These are phyloP conservation scores for Struthio camelus DNA, from an alignment of 2,113 vertebrate genomes.

Conservation along the genomic window DNA sequence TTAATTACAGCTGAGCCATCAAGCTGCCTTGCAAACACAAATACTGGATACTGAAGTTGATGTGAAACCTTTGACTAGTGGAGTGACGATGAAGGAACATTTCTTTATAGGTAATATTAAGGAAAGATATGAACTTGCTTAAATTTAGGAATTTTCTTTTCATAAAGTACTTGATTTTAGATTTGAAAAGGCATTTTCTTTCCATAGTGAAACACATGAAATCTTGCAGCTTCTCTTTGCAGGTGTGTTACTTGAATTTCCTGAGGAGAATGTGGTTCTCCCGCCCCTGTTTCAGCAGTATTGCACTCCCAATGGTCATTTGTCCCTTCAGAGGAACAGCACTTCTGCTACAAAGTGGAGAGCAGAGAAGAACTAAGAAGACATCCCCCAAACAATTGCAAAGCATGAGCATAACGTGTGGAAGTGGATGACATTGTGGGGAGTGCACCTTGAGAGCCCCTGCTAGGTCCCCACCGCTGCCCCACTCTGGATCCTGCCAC, in stretches of 20 bases:
- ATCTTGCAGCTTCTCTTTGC: not conserved
- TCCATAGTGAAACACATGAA: not conserved
- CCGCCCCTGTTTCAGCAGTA: not conserved
- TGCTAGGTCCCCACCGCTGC: rapidly evolving
- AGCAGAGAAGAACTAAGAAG: constrained; percentile 27
- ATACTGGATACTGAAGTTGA: not conserved
- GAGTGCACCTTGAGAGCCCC: not conserved
- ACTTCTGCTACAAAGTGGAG: not conserved
- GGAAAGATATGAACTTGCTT: not conserved
- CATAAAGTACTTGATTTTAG: not conserved
- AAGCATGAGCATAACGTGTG: constrained; percentile 10
- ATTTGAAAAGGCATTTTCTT: not conserved
- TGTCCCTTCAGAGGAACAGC: not conserved
- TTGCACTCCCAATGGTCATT: not conserved
- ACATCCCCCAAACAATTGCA: not conserved
- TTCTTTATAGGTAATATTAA: not conserved
- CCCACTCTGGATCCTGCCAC: not conserved
- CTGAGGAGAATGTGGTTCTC: rapidly evolving
- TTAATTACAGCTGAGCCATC: not conserved
- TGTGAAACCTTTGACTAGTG: not conserved
- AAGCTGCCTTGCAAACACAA: not conserved
- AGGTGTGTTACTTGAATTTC: not conserved
- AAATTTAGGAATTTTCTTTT: not conserved
- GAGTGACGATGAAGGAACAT: not conserved
- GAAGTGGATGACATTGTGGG: not conserved